Evolutionary conservation across 2,113 vertebrate species (phyloP).

Genomic region (Halcyon malimbica): DNA sequence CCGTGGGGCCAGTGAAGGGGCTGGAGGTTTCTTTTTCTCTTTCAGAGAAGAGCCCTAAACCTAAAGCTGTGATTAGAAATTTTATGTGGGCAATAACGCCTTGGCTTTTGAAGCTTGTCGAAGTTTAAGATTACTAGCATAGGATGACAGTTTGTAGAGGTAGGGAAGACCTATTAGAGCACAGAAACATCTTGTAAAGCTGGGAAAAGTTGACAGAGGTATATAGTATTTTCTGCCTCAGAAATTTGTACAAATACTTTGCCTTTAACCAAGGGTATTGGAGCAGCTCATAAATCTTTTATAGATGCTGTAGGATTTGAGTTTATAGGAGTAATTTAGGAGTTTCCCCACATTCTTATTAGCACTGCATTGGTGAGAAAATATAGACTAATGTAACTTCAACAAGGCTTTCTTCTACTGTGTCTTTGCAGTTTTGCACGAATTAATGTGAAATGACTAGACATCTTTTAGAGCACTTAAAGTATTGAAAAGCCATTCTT

Average conservation of each 20-base stretch:
- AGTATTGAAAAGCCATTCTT: constrained; percentile 4
- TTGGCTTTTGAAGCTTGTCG: neutral
- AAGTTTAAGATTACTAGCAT: neutral
- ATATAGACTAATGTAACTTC: neutral
- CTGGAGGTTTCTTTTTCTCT: neutral
- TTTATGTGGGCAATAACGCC: neutral
- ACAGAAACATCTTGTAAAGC: neutral
- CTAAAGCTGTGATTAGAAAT: neutral
- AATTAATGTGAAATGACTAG: neutral
- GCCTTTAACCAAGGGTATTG: neutral
- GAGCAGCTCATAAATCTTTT: neutral
- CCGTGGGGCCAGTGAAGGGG: neutral
- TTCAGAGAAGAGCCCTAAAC: neutral
- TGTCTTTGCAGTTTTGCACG: neutral
- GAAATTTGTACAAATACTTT: neutral
- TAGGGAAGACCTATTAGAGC: neutral
- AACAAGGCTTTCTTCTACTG: constrained; percentile 13
- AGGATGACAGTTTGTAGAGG: neutral
- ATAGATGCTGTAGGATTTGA: neutral
- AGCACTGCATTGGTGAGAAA: neutral
- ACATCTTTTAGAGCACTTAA: neutral
- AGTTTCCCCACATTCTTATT: neutral
- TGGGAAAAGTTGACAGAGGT: neutral
- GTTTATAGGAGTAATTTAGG: neutral
- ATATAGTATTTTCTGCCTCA: neutral